These are phyloP conservation scores for Alectura lathami DNA, from an alignment of 2,113 vertebrate species.

Conservation along the genomic window DNA sequence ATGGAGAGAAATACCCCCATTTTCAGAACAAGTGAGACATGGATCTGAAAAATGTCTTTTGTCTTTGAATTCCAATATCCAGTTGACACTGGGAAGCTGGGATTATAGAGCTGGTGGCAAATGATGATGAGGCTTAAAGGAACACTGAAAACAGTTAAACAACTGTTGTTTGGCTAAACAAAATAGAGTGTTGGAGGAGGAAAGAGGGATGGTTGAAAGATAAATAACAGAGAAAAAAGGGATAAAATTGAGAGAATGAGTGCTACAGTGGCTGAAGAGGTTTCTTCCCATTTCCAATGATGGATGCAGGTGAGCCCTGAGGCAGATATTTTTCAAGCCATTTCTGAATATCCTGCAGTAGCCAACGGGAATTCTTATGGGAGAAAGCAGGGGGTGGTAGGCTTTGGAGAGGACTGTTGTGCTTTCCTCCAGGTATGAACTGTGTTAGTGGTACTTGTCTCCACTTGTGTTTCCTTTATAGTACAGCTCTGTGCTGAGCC, in stretches of 20 bases:
- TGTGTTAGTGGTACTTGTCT: background rate
- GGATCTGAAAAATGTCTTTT: background rate
- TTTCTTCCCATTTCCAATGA: background rate
- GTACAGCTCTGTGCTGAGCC: constrained; percentile 71
- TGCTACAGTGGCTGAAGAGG: background rate
- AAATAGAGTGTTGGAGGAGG: background rate
- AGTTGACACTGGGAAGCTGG: background rate
- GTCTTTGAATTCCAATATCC: background rate
- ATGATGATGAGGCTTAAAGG: background rate
- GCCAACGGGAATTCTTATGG: background rate
- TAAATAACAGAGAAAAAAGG: background rate
- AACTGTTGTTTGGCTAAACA: background rate
- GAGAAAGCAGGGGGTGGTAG: background rate
- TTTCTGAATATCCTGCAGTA: background rate
- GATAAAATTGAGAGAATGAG: background rate
- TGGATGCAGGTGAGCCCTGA: background rate
- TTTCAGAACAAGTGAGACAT: background rate
- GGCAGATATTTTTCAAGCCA: background rate
- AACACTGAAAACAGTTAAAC: background rate
- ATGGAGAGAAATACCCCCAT: background rate
- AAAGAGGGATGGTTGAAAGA: background rate
- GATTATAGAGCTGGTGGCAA: background rate
- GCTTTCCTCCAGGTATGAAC: background rate
- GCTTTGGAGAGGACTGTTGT: background rate
- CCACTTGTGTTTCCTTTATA: constrained; percentile 38